Conservation (phyloP, 92 coral and sea anemone genomes). For the Bergia puertoricense region DNA sequence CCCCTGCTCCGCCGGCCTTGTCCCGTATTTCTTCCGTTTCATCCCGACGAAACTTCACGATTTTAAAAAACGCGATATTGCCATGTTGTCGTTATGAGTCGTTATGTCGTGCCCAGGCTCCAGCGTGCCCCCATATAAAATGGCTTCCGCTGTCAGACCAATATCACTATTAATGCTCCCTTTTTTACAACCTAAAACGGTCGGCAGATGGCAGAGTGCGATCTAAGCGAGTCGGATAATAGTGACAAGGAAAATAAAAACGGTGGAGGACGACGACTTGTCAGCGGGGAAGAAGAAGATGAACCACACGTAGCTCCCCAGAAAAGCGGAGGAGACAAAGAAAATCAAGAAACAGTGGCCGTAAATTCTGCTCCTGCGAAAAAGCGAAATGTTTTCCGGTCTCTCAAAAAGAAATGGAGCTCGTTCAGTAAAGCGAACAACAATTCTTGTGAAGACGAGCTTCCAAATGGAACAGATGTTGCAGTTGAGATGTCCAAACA, state of each 20-base stretch:
- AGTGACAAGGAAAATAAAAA: background rate
- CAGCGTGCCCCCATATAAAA: no score
- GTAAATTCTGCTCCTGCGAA: background rate
- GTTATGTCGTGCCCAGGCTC: no score
- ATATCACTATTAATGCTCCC: no score
- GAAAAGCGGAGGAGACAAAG: slow-evolving; percentile 1
- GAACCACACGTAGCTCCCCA: background rate
- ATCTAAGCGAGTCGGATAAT: background rate
- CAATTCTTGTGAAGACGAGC: background rate
- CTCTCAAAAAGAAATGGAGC: slow-evolving; percentile 13
- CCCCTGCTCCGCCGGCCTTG: no score
- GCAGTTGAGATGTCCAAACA: background rate
- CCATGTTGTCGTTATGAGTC: no score
- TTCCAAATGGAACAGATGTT: slow-evolving; percentile 4
- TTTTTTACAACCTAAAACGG: background rate
- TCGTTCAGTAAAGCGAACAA: background rate
- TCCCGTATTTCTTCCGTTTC: no score
- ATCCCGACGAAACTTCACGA: no score
- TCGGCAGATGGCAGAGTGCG: slow-evolving; percentile 4
- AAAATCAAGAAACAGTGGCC: background rate
- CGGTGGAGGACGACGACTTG: background rate
- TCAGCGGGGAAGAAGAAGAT: background rate
- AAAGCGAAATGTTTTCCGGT: background rate
- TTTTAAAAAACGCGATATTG: no score
- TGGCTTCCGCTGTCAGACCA: no score